phyloP scores from a whole-genome alignment of 1,140 invertebrate species.

The Bombus impatiens region DNA sequence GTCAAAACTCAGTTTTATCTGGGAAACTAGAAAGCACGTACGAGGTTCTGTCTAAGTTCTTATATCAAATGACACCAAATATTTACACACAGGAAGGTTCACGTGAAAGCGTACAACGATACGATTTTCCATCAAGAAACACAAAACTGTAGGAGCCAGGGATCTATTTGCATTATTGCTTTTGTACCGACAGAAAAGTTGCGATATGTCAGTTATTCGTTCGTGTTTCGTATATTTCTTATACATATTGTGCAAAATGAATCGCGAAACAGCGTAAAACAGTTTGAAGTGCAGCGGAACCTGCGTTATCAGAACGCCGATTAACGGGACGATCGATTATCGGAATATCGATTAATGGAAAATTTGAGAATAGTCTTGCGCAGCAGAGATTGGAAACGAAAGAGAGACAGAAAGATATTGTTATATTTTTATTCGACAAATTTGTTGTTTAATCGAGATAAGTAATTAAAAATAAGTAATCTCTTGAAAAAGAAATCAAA shows the following conservation, averaged over 20 bases:
- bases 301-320: not conserved
- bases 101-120: constrained; percentile 31
- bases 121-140: not conserved
- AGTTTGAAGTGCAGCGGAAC: not conserved
- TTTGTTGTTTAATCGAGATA: not conserved
- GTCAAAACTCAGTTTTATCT: not conserved
- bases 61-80: not conserved
- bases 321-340: not conserved
- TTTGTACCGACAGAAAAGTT: not conserved
- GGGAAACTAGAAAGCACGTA: not conserved
- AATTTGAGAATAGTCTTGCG: not conserved
- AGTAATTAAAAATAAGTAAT: not conserved
- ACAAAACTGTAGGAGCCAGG: not conserved
- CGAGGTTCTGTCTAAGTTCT: not conserved
- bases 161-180: constrained; percentile 13
- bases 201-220: not conserved
- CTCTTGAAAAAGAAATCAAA: not conserved
- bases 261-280: not conserved
- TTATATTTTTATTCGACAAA: not conserved
- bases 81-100: constrained; percentile 10
- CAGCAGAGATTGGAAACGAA: not conserved
- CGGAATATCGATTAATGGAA: not conserved
- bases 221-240: not conserved
- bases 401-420: not conserved
- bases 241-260: not conserved